A percentile compares a stretch with the other conserved stretches of the same genome.
phyloP scores from a whole-genome alignment of 1,140 invertebrate species.

The Ptiloglossa arizonensis region DNA sequence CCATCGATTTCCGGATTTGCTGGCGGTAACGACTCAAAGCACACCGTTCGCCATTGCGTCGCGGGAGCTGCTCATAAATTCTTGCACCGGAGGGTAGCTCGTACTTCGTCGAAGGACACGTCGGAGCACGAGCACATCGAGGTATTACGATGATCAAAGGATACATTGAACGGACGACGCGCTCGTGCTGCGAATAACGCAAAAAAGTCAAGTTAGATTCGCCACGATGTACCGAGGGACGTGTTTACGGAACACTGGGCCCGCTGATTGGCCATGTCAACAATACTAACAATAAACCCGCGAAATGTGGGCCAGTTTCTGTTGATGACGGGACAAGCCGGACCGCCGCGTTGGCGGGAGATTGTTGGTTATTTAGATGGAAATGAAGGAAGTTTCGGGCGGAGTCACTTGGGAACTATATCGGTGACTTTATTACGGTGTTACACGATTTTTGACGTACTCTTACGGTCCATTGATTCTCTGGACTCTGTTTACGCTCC shows the following conservation, averaged over 20 bases:
- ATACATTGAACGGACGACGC: neutral
- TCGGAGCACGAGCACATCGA: neutral
- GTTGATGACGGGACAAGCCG: neutral
- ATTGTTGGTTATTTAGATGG: slow-evolving; percentile 13
- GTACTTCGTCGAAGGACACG: slow-evolving; percentile 18
- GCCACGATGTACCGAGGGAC: neutral
- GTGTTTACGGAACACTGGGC: neutral
- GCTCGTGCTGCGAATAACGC: neutral
- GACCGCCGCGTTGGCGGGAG: neutral
- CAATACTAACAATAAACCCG: neutral
- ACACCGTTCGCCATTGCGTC: slow-evolving; percentile 9
- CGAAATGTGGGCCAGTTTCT: neutral
- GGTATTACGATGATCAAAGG: slow-evolving; percentile 34
- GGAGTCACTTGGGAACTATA: neutral
- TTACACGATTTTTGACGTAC: neutral
- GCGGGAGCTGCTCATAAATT: slow-evolving; percentile 23
- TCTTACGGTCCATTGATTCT: neutral
- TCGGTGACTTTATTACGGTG: neutral
- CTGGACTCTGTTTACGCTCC: no score
- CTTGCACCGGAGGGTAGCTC: neutral
- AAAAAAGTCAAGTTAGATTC: neutral
- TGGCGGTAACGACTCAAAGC: slow-evolving; percentile 42
- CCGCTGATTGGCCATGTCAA: neutral
- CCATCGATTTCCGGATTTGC: slow-evolving; percentile 51
- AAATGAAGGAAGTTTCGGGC: neutral